Evolutionary conservation across 2,113 vertebrate species (phyloP).

Genomic region (Cyanoramphus novaezelandiae): DNA sequence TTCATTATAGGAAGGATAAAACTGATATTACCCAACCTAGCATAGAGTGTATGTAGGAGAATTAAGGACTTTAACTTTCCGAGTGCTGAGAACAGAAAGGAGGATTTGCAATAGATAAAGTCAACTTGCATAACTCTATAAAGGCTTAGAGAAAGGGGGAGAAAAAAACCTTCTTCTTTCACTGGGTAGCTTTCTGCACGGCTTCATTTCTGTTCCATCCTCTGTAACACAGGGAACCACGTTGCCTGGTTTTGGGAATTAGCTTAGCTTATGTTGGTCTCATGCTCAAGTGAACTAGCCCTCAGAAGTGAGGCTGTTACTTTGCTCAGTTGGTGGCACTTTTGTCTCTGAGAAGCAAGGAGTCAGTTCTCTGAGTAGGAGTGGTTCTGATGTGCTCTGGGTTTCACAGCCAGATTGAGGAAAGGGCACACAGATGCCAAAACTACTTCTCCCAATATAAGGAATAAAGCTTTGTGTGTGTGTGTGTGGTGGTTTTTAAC

Average conservation of each 20-base stretch:
- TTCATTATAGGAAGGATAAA: slow-evolving; percentile 59
- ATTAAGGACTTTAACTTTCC: slow-evolving; percentile 34
- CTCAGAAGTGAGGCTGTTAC: not conserved
- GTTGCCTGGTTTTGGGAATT: not conserved
- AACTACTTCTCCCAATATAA: not conserved
- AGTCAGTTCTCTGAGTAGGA: too few species aligned
- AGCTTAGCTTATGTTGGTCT: not conserved
- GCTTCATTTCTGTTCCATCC: not conserved
- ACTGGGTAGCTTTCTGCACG: not conserved
- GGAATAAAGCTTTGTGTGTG: not conserved
- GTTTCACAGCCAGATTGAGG: not conserved
- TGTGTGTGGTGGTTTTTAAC: not conserved
- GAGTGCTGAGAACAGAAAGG: slow-evolving; percentile 9
- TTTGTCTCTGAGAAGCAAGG: not conserved
- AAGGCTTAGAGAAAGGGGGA: not conserved
- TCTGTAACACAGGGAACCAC: not conserved
- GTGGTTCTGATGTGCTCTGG: rapidly evolving
- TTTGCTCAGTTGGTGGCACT: not conserved
- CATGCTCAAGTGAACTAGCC: not conserved
- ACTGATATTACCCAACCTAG: slow-evolving; percentile 26
- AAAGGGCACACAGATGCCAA: not conserved
- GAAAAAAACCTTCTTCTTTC: not conserved
- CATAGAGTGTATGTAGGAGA: not conserved
- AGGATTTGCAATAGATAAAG: slow-evolving; percentile 27
- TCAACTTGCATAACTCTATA: not conserved